Evolutionary conservation across 2,797 vertebrate genomes (phyloP), one percentile per base, ranked within the genome.

Genomic region (Toxotes lorentzi): DNA sequence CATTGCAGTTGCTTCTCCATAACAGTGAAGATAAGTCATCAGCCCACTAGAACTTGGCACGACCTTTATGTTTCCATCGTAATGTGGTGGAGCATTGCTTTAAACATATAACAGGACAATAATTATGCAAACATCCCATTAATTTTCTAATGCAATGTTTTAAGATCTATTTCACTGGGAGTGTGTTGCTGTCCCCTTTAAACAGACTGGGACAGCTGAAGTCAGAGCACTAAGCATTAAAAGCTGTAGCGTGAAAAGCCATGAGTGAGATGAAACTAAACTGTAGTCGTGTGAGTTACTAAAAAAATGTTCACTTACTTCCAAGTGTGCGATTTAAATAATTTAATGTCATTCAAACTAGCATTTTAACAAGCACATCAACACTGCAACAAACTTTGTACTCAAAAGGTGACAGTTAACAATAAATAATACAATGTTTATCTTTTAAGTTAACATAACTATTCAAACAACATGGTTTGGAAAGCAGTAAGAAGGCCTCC

Each of bases 401-500:
- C 79, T 90, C 86, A 85, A 81, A 85, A 82, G 63, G 90, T 94
- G 92, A 88, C 79, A 85, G 72, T 51, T 38, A 67, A 81, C 65
- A 95, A 95, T 95, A 95, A 95, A 95, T 94, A 94, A 87, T 23
- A 76, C 56, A 63, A 62, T 30, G 50, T 84, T 83, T 67, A 68
- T 78, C 67, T 70, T 69, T 83, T 79, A 85, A 80, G 30, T 89
- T 84, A 90, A 81, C n/a, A 67, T 64, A 62, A 66, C 72, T 80
- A 74, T 89, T 90, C 74, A 84, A 85, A 87, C 73, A 58, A 32
- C 70, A 56, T 82, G 83, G 84, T 90, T 75, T 78, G 38, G 32
- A 74, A 80, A 84, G 83, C 77, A 83, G 61, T 30, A 74, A 51
- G 53, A 74, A 70, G 63, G 40, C 66, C 43, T 80, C 58, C 75